Evolutionary conservation across 2,113 vertebrate genomes (phyloP), one percentile per base, ranked within the genome.

Genomic region (Sakesphorus luctuosus): DNA sequence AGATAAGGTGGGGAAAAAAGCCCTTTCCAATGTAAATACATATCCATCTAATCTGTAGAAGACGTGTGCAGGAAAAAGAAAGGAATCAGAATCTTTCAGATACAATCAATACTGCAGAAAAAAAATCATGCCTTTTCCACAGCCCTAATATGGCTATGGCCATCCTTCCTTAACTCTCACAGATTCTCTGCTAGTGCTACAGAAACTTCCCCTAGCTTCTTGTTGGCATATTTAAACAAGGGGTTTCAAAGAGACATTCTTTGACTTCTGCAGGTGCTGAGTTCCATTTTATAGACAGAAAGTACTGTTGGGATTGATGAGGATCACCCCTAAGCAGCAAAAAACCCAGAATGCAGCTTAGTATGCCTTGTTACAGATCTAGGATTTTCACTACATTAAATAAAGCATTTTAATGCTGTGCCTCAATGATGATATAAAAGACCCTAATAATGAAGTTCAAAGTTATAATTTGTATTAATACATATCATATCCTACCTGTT

Each of bases 201-300:
- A 46, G 66, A 49, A 90, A 62, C 76, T 93, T 94, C 38, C 55
- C 52, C 89, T 56, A 44, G 24, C 58, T 89, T 91, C 90, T 86
- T 66, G 28, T 49, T 77, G 78, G 69, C 50, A 44, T 81, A 87
- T 84, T 72, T 84, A 80, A 79, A 93, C 69, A 81, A 78, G 31
- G 58, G 50, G 55, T 89, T 78, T 92, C 53, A 65, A 84, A 47
- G 62, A 73, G 59, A 66, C 63, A 68, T 87, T 97, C 71, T 84
- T 49, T 91, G 92, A 78, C 65, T 47, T 87, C 96, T 33, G 28
- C 87, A 95, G 74, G 74, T 93, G 83, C 44, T 95, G 77, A 88
- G 38, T 67, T 94, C 75, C 72, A 75, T 91, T 95, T 93, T 78
- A 81, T 38, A 95, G 84, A 75, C 53, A 93, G 33, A 59, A 93